Evolutionary conservation across 1,140 invertebrate species (phyloP), one percentile per base, ranked within the genome.

Genomic region (Metaphire vulgaris): DNA sequence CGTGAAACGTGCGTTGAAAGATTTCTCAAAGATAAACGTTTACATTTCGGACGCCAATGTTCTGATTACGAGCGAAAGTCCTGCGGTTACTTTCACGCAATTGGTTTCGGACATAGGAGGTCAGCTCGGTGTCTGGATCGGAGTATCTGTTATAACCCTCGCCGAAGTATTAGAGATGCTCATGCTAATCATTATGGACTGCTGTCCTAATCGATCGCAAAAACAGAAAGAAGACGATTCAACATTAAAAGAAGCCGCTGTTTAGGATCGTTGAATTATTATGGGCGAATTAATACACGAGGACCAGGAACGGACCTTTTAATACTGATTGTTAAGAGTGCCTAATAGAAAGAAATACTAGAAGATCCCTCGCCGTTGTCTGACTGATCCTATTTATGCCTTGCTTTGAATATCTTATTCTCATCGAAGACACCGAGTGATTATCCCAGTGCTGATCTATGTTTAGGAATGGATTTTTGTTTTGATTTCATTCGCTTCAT

Each of bases 91-190:
- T 1, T 21, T 74, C 41, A 67, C 71, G 0, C 6, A 69, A 28
- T 33, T 78, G 29, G 32, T 78, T 14, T 78, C 77, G n/a, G 77
- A 78, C 71, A 76, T 78, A 12, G 77, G 77, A 29, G 77, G 77
- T 28, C 74, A 76, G 56, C 69, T 78, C 26, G 77, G 77, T 14
- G n/a, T 78, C 2, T 78, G 74, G 74, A 78, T 78, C 31, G 77
- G 41, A 56, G 41, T 56, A 21, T 56, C 41, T 21, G 41, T 56
- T 6, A 12, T 56, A 21, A 56, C 41, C 6, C 6, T 56, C 41
- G 41, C 41, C 41, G 41, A 56, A 56, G 41, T 56, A 12, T 21
- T 56, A 21, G 41, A 56, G 41, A 56, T 56, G 6, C 21, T 56
- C 6, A 56, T 56, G 6, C 6, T 21, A 21, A 56, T 56, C 6